Evolutionary conservation across 2,888 invertebrate species (phyloP), one percentile per base, ranked within the genome.

Genomic region (Ormyrus nitidulus): DNA sequence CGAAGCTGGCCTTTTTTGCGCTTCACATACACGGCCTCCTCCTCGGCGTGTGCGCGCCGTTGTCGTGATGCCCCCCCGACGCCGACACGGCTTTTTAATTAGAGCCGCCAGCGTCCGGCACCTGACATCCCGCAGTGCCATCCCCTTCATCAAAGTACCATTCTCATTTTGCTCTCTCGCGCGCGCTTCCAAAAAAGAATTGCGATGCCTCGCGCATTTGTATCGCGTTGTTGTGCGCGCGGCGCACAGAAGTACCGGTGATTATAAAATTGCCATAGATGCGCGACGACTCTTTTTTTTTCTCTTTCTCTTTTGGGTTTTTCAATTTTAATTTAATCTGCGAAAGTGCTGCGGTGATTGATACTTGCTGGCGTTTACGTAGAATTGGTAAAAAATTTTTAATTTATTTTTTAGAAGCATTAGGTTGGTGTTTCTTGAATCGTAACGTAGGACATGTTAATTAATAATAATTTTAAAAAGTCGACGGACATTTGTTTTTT

Each of bases 61-160:
- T 84, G 81, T 71, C 71, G 85, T 85, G 87, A 86, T 86, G 86
- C 84, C 82, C 84, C 79, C 59, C 64, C 58, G 82, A 81, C 83
- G 85, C 85, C 86, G 87, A 90, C 89, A 90, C 88, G 89, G 90
- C 89, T 90, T 90, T 90, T 90, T 90, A 90, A 90, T 90, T 90
- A 90, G 90, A 90, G 88, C 87, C 85, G 86, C 87, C 84, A 86
- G 85, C 86, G 83, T 83, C 85, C 87, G 86, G 86, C 88, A 90
- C 90, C 90, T 90, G 90, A 90, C 90, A 89, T 89, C 87, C 87
- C 85, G 83, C 86, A 84, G 84, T 84, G 85, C 86, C 86, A 85
- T 86, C 89, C 89, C 89, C 89, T 89, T 89, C 88, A 89, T 90
- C 89, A 89, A 89, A 89, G 87, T 88, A 87, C 88, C 89, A 89